Percentiles rank a stretch among this genome's conserved stretches.
Conservation (phyloP, 1,140 invertebrate genomes). For the Teleogryllus occipitalis region DNA sequence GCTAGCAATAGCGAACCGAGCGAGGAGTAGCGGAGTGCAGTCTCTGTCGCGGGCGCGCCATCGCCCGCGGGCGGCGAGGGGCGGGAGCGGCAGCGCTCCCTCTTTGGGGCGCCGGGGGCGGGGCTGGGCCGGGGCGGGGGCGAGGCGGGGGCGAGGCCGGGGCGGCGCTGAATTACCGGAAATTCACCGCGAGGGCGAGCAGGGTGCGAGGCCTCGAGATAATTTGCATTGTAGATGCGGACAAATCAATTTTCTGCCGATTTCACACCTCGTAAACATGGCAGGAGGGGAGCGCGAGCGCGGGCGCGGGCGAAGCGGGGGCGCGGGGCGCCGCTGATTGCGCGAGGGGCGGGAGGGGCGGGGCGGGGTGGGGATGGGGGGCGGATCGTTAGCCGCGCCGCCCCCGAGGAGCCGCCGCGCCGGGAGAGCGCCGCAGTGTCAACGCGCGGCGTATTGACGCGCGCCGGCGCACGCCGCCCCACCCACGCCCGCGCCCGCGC, state of each 20-base stretch:
- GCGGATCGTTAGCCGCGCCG: too few relatives aligned
- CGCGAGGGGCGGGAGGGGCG: background rate
- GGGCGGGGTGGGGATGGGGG: too few relatives aligned
- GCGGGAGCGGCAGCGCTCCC: background rate
- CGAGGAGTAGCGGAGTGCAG: too few relatives aligned
- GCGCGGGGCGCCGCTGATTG: constrained; percentile 1
- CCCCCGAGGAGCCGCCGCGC: too few relatives aligned
- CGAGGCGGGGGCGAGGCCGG: too few relatives aligned
- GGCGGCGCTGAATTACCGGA: constrained; percentile 16
- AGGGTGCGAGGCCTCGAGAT: background rate
- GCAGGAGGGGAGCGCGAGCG: background rate
- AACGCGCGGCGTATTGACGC: too few relatives aligned
- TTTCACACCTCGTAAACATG: constrained; percentile 26
- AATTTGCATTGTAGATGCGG: constrained; percentile 26
- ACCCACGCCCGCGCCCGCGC: too few relatives aligned
- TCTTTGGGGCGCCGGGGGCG: background rate
- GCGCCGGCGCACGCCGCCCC: too few relatives aligned
- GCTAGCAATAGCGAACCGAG: background rate
- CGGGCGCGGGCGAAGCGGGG: background rate
- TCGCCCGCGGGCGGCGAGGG: background rate
- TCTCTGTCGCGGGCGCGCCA: too few relatives aligned
- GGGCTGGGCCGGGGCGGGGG: too few relatives aligned
- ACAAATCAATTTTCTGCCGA: constrained; percentile 26
- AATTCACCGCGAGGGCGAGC: constrained; percentile 8
- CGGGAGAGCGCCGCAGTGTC: too few relatives aligned